A percentile compares a stretch with the other conserved stretches of the same genome.
phyloP scores from a whole-genome alignment of 1,140 invertebrate genomes.

The Aphis craccivora region DNA sequence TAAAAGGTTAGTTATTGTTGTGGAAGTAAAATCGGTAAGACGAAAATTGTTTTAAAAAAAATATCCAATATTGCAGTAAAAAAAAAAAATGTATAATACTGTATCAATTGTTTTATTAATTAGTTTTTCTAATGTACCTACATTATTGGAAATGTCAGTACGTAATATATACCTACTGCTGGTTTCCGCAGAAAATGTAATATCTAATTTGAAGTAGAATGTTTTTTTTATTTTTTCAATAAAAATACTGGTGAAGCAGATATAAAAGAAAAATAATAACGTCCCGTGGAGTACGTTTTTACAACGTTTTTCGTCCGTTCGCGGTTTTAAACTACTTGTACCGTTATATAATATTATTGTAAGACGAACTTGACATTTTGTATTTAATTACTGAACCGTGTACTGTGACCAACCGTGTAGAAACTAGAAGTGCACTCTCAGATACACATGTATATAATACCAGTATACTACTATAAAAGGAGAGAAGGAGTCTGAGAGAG shows the following conservation, averaged over 20 bases:
- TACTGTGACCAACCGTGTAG: conserved; percentile 6
- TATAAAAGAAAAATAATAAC: not conserved
- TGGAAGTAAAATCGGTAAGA: not conserved
- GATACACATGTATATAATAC: not conserved
- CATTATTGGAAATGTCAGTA: not conserved
- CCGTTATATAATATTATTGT: not conserved
- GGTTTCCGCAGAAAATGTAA: not conserved
- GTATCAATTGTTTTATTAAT: not conserved
- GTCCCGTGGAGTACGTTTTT: not conserved
- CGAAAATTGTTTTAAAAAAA: not conserved
- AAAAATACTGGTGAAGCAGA: not conserved
- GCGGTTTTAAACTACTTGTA: not conserved
- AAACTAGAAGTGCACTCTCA: not conserved
- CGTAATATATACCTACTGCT: not conserved
- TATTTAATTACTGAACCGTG: conserved; percentile 5
- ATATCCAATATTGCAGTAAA: not conserved
- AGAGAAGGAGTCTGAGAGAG: not conserved
- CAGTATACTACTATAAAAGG: too few species aligned
- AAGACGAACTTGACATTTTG: conserved; percentile 30
- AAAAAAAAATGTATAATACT: not conserved
- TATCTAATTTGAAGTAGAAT: not conserved
- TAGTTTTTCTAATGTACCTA: not conserved
- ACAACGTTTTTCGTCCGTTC: not conserved
- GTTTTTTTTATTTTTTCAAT: not conserved
- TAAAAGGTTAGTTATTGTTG: not conserved